These are phyloP conservation scores for Epinephelus cyanopodus DNA, from an alignment of 2,113 vertebrate genomes.

Conservation along the genomic window DNA sequence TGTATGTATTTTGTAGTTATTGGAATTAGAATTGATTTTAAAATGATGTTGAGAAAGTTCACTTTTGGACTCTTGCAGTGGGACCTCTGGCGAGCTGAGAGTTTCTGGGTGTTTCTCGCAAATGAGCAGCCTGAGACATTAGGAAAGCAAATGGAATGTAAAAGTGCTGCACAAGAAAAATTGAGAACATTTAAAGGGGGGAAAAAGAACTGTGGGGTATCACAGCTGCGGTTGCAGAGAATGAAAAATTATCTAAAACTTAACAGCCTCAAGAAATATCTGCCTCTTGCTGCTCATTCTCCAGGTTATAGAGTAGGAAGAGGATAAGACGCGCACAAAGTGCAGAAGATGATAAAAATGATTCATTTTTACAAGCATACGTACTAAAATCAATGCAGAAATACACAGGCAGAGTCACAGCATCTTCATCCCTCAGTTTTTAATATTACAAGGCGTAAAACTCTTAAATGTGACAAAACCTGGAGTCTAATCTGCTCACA, in stretches of 20 bases:
- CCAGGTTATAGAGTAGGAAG: not conserved
- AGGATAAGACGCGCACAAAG: constrained; percentile 1
- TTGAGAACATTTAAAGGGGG: not conserved
- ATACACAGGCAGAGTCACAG: not conserved
- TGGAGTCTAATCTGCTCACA: not conserved
- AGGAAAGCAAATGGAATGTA: constrained; percentile 37
- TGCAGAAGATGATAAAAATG: not conserved
- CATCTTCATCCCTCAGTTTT: not conserved
- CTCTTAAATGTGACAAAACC: not conserved
- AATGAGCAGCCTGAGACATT: constrained; percentile 19
- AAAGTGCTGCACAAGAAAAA: constrained; percentile 44
- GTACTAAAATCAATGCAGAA: not conserved
- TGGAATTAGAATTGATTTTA: constrained; percentile 59
- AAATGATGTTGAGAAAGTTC: constrained; percentile 14
- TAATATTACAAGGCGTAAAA: not conserved
- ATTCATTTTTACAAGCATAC: not conserved
- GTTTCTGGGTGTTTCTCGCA: constrained; percentile 26
- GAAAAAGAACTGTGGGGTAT: not conserved
- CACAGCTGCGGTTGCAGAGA: not conserved
- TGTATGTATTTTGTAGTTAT: constrained; percentile 26
- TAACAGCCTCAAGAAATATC: constrained; percentile 14
- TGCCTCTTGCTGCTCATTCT: not conserved
- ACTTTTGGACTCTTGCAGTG: not conserved
- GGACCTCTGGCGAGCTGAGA: constrained; percentile 15
- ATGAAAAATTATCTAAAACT: constrained; percentile 18